A percentile compares a stretch with the other conserved stretches of the same genome.
These are phyloP conservation scores for Tachysurus fulvidraco DNA, from an alignment of 2,113 vertebrate species.

Conservation along the genomic window DNA sequence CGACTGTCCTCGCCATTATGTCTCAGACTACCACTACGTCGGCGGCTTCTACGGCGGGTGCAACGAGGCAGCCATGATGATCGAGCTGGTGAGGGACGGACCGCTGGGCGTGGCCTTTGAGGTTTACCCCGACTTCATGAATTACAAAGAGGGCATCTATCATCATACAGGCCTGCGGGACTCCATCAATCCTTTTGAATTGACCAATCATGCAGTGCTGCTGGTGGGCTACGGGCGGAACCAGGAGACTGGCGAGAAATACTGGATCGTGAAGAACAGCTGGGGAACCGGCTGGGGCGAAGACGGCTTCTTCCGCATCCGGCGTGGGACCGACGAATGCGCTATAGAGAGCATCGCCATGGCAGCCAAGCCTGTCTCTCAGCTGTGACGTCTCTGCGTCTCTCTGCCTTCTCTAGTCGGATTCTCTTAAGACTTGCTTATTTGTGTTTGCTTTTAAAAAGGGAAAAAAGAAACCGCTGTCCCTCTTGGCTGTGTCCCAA, in stretches of 20 bases:
- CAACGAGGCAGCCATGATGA: slow-evolving; percentile 89
- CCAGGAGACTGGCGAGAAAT: slow-evolving; percentile 76
- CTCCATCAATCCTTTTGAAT: slow-evolving; percentile 86
- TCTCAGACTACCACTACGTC: slow-evolving; percentile 86
- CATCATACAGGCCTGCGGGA: slow-evolving; percentile 87
- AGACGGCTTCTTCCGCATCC: slow-evolving; percentile 90
- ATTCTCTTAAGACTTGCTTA: background rate
- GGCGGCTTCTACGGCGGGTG: slow-evolving; percentile 95
- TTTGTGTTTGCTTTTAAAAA: background rate
- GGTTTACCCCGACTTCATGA: slow-evolving; percentile 86
- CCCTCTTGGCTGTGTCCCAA: background rate
- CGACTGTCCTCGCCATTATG: slow-evolving; percentile 76
- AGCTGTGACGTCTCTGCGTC: slow-evolving; percentile 66
- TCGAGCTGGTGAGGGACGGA: slow-evolving; percentile 83
- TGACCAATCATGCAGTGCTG: slow-evolving; percentile 93
- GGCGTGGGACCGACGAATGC: slow-evolving; percentile 87
- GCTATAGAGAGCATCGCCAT: slow-evolving; percentile 91
- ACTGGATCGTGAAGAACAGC: slow-evolving; percentile 97
- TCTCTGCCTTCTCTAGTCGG: background rate
- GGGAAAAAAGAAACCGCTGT: too few species aligned
- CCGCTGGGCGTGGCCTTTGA: slow-evolving; percentile 89
- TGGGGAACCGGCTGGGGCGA: slow-evolving; percentile 90
- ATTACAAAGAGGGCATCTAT: slow-evolving; percentile 86
- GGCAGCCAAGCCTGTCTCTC: slow-evolving; percentile 80
- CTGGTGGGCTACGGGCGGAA: slow-evolving; percentile 89